Conservation (phyloP, 2,888 invertebrate genomes). For the Pachydiplax longipennis region DNA sequence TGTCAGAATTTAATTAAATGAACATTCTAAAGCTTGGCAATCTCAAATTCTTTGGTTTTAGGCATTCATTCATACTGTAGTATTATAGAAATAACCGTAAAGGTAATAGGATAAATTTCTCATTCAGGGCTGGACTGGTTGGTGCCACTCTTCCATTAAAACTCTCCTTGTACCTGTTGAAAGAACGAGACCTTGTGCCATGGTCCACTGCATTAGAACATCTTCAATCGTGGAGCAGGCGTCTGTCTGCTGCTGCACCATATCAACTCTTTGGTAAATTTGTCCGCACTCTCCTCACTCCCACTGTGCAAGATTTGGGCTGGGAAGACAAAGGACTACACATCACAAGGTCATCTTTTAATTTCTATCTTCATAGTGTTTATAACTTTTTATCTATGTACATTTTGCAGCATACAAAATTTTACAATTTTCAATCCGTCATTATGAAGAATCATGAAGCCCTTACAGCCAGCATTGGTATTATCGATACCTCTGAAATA, state of each 20-base stretch:
- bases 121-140: slow-evolving; percentile 67
- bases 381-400: not conserved
- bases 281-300: slow-evolving; percentile 66
- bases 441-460: too few relatives aligned
- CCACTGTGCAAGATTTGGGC: slow-evolving; percentile 67
- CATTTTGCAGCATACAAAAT: too few relatives aligned
- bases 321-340: slow-evolving; percentile 72
- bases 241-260: slow-evolving; percentile 74
- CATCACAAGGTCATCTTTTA: slow-evolving; percentile 66
- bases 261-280: slow-evolving; percentile 72
- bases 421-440: too few relatives aligned
- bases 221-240: slow-evolving; percentile 75
- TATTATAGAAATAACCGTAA: not conserved
- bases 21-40: not conserved
- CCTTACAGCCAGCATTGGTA: too few relatives aligned
- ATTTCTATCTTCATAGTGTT: not conserved
- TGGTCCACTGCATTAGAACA: slow-evolving; percentile 83
- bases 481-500: too few relatives aligned
- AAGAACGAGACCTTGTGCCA: slow-evolving; percentile 81
- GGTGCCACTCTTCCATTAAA: slow-evolving; percentile 71
- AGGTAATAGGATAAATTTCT: not conserved
- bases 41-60: too few relatives aligned
- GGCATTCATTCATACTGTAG: not conserved
- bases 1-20: too few relatives aligned
- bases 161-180: slow-evolving; percentile 70